Base-by-base conservation (phyloP, 2,888 invertebrate species). In the Lepetodrilus schrolli region DNA sequence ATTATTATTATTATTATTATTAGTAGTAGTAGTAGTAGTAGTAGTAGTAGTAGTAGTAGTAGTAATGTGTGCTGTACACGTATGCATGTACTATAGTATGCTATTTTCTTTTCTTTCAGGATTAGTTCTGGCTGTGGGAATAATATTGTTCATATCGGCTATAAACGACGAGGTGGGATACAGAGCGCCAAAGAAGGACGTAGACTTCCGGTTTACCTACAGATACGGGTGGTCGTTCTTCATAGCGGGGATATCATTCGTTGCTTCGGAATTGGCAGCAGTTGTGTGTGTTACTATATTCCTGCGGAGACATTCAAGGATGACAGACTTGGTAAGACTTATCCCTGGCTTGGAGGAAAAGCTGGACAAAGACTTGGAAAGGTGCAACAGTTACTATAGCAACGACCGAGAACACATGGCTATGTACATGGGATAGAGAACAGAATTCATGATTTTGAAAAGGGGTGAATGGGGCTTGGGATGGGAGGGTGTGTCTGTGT, bases 181-280 rank as follows among this genome's bases (percentile, higher is more conserved):
- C 69, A 77, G 83, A 26, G 81, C 37, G 79, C 83, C 8, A 74
- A 80, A 21, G 78, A 83, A 50, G 82, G 81, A 84, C 43, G 77
- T 79, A 34, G 78, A 77, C 20, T 80, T 79, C 50, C 30, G 23
- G 38, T 88, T 88, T 73, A 36, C 70, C 4, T 89, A 89, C 76
- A 77, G 73, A 20, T 89, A 89, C 78, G 87, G 88, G 7, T 89
- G 88, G 88, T 88, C 89, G n/a, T 89, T 89, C 72, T 84, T 85
- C 77, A 86, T 87, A 66, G 87, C 86, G 36, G 89, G 87, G 4
- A 81, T 86, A 26, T 84, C 87, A 4, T 89, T 89, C 76, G 80
- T 89, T 43, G 81, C 82, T 69, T 78, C 86, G 26, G 86, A 88
- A 81, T 72, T 84, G 4, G 85, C 87, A 8, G 86, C 89, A 1